These are phyloP conservation scores for Tiphia femorata DNA, from an alignment of 2,888 invertebrate genomes.

Conservation along the genomic window DNA sequence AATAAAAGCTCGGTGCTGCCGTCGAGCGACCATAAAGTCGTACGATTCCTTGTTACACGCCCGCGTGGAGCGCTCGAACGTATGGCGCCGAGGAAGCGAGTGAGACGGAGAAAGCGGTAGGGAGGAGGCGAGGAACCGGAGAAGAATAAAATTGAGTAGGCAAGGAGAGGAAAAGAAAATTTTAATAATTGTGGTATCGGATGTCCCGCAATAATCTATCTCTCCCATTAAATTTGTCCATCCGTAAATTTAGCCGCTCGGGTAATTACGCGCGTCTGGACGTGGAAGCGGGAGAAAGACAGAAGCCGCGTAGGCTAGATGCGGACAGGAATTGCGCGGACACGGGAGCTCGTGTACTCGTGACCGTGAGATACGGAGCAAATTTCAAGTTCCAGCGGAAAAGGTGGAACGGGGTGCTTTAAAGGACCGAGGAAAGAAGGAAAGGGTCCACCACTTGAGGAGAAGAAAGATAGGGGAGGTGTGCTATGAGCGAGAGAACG, in stretches of 20 bases:
- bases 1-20: conserved; percentile 53
- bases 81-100: conserved; percentile 6
- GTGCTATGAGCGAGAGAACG: too few species aligned
- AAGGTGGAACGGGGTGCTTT: too few species aligned
- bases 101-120: conserved; percentile 14
- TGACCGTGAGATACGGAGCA: too few species aligned
- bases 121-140: neutral
- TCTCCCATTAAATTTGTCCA: too few species aligned
- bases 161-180: neutral
- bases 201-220: too few species aligned
- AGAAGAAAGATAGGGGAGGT: too few species aligned
- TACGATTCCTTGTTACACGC: conserved; percentile 58
- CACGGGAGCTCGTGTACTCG: too few species aligned
- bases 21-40: conserved; percentile 56
- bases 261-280: too few species aligned
- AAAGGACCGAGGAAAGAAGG: conserved; percentile 18
- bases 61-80: conserved; percentile 28
- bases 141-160: neutral
- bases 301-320: too few species aligned
- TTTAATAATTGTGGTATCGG: too few species aligned
- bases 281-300: conserved; percentile 9
- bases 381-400: conserved; percentile 31
- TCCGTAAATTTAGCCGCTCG: too few species aligned
- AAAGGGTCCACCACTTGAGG: conserved; percentile 5
- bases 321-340: conserved; percentile 13